A percentile compares a stretch with the other conserved stretches of the same genome.
Conservation (phyloP, 2,888 invertebrate species). For the Neocrepidodera transversa region DNA sequence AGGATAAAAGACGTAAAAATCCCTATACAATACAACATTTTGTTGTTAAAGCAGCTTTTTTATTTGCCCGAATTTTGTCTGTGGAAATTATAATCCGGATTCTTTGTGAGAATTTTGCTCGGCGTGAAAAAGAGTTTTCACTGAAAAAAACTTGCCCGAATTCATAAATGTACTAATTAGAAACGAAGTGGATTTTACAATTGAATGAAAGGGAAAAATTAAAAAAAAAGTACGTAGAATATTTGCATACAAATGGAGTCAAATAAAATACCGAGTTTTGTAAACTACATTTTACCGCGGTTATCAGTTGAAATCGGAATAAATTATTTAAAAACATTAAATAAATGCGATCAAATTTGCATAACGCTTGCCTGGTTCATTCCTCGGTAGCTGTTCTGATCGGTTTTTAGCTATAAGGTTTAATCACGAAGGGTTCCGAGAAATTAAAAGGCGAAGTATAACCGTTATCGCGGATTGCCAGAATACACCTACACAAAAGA, state of each 20-base stretch:
- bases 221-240: slow-evolving; percentile 8
- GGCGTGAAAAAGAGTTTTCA: slow-evolving; percentile 20
- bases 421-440: background rate
- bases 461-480: background rate
- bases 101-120: slow-evolving; percentile 20
- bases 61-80: slow-evolving; percentile 10
- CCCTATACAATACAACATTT: slow-evolving; percentile 18
- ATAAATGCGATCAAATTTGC: slow-evolving; percentile 32
- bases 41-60: slow-evolving; percentile 19
- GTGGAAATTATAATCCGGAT: slow-evolving; percentile 23
- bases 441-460: background rate
- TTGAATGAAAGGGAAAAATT: slow-evolving; percentile 20
- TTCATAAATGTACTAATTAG: slow-evolving; percentile 36
- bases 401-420: slow-evolving; percentile 10
- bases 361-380: slow-evolving; percentile 20
- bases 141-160: slow-evolving; percentile 9
- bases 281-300: slow-evolving; percentile 38
- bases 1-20: slow-evolving; percentile 16
- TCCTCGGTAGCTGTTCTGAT: slow-evolving; percentile 15
- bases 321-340: slow-evolving; percentile 36
- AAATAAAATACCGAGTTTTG: slow-evolving; percentile 42
- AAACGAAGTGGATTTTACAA: slow-evolving; percentile 31
- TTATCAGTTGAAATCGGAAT: slow-evolving; percentile 40
- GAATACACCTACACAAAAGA: too few species aligned
- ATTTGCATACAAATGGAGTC: slow-evolving; percentile 35